These are phyloP conservation scores for Daktulosphaira vitifoliae DNA, from an alignment of 1,140 invertebrate species.

Conservation along the genomic window DNA sequence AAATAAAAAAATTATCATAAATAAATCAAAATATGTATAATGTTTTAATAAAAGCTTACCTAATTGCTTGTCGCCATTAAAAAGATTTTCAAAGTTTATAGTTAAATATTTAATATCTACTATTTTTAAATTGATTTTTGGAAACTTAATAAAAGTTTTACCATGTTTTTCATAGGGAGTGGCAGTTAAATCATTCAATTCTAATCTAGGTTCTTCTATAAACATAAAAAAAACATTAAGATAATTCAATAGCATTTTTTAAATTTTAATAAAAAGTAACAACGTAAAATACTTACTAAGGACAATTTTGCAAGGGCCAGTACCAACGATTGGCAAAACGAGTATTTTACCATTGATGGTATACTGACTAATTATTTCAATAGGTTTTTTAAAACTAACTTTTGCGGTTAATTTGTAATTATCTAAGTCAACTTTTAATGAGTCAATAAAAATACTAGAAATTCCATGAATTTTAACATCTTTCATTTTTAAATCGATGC, in stretches of 20 bases:
- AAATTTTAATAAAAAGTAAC: too few relatives aligned
- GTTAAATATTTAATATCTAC: conserved; percentile 35
- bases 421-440: conserved; percentile 28
- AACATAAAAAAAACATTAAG: too few relatives aligned
- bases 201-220: conserved; percentile 43
- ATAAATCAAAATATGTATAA: not conserved
- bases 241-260: too few relatives aligned
- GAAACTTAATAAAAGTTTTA: conserved; percentile 34
- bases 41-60: conserved; percentile 28
- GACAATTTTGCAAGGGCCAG: conserved; percentile 38
- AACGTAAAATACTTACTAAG: conserved; percentile 41
- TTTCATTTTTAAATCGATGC: conserved; percentile 43
- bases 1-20: too few relatives aligned
- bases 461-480: conserved; percentile 44
- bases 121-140: conserved; percentile 35
- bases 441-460: conserved; percentile 1
- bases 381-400: conserved; percentile 12
- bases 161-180: conserved; percentile 34
- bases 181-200: conserved; percentile 30
- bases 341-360: conserved; percentile 40
- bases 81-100: conserved; percentile 39
- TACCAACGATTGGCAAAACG: conserved; percentile 39
- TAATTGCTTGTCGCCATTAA: conserved; percentile 40
- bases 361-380: conserved; percentile 38
- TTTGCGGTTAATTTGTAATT: conserved; percentile 23